Evolutionary conservation across 2,113 vertebrate species (phyloP).

Genomic region (Tragelaphus buxtoni): DNA sequence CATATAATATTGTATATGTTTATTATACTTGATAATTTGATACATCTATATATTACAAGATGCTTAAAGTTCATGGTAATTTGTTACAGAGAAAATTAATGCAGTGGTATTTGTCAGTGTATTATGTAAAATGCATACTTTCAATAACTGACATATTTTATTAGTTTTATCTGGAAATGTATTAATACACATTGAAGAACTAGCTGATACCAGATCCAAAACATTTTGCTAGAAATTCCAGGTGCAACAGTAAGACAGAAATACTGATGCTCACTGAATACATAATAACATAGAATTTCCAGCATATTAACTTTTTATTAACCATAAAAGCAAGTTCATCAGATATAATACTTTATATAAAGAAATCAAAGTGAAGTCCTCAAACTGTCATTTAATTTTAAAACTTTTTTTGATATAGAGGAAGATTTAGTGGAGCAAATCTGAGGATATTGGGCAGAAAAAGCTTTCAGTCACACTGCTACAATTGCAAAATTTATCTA

Average conservation of each 20-base stretch:
- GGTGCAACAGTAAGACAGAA: neutral
- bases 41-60: neutral
- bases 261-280: neutral
- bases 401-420: neutral
- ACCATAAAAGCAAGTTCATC: neutral
- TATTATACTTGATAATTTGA: neutral
- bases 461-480: neutral
- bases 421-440: neutral
- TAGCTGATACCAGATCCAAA: neutral
- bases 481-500: neutral
- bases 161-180: neutral
- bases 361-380: neutral
- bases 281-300: neutral
- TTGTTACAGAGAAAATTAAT: neutral
- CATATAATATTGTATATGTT: neutral
- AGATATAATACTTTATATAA: neutral
- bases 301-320: slow-evolving; percentile 8
- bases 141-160: neutral
- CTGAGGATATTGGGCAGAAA: neutral
- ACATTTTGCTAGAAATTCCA: neutral
- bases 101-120: neutral
- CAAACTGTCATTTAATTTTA: neutral
- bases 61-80: neutral
- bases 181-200: neutral
- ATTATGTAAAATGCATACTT: neutral